Evolutionary conservation across 2,888 invertebrate species (phyloP).

Genomic region (Apotomis capreana): DNA sequence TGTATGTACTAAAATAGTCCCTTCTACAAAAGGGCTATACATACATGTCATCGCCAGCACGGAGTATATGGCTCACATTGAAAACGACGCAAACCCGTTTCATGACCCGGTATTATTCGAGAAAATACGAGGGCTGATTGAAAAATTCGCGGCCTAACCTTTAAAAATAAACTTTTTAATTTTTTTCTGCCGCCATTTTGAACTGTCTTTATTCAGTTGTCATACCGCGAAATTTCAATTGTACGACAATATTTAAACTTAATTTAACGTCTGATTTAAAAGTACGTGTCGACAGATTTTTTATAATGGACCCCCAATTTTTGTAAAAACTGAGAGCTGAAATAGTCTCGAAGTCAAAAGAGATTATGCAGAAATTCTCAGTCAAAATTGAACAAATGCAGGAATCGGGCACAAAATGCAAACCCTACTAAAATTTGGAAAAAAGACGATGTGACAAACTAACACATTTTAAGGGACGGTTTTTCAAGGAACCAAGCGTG

Average conservation of each 20-base stretch:
- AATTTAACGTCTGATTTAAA: too few species aligned
- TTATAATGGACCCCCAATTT: constrained; percentile 5
- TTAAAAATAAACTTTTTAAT: not conserved
- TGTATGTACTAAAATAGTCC: constrained; percentile 5
- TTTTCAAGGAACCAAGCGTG: too few species aligned
- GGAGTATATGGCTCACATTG: too few species aligned
- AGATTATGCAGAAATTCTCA: not conserved
- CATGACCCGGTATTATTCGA: too few species aligned
- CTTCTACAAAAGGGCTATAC: constrained; percentile 2
- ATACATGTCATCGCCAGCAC: too few species aligned
- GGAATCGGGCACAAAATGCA: not conserved
- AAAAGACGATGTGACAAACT: not conserved
- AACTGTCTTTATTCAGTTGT: too few species aligned
- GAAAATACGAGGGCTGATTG: too few species aligned
- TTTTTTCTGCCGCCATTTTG: too few species aligned
- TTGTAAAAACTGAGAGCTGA: not conserved
- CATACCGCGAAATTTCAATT: too few species aligned
- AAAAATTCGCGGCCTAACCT: not conserved
- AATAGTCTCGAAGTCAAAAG: constrained; percentile 3
- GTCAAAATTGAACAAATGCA: not conserved
- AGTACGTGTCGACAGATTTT: too few species aligned
- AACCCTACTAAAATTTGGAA: constrained; percentile 11
- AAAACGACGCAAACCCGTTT: too few species aligned
- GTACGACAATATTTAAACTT: not conserved
- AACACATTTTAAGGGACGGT: too few species aligned